Percentiles rank a stretch among this genome's conserved stretches.
These are phyloP conservation scores for Rhynchomys soricoides DNA, from an alignment of 2,113 vertebrate genomes.

Conservation along the genomic window DNA sequence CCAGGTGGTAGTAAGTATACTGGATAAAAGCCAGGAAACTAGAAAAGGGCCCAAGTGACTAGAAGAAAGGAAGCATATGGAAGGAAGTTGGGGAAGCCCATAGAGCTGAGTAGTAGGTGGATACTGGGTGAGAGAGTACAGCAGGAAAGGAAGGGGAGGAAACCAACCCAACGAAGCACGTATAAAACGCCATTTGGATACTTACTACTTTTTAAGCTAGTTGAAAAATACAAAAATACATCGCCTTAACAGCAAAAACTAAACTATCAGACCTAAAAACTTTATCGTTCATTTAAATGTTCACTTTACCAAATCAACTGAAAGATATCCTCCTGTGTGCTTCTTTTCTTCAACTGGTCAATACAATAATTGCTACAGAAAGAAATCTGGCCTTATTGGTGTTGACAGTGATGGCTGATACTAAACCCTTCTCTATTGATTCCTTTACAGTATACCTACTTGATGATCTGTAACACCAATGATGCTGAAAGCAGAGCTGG, in stretches of 20 bases:
- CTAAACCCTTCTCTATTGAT: not conserved
- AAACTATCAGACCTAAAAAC: conserved; percentile 33
- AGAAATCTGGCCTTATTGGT: not conserved
- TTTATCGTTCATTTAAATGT: conserved; percentile 1
- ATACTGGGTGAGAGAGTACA: not conserved
- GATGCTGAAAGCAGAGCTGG: not conserved
- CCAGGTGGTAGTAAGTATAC: not conserved
- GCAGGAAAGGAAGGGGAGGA: not conserved
- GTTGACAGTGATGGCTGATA: not conserved
- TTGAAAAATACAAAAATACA: not conserved
- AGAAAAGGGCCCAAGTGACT: not conserved
- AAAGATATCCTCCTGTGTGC: not conserved
- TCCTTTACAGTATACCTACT: not conserved
- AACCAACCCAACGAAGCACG: not conserved
- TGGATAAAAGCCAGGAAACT: not conserved
- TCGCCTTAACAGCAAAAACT: conserved; percentile 36
- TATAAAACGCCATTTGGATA: not conserved
- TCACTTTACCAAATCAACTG: conserved; percentile 49
- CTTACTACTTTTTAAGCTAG: not conserved
- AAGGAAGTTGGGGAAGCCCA: not conserved
- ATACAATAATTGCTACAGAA: not conserved
- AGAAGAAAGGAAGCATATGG: not conserved
- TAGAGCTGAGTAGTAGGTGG: too few relatives aligned
- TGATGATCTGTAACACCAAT: not conserved
- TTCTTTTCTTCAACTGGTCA: not conserved